Evolutionary conservation across 2,888 invertebrate genomes (phyloP), one percentile per base, ranked within the genome.

Genomic region (Spodoptera littoralis): DNA sequence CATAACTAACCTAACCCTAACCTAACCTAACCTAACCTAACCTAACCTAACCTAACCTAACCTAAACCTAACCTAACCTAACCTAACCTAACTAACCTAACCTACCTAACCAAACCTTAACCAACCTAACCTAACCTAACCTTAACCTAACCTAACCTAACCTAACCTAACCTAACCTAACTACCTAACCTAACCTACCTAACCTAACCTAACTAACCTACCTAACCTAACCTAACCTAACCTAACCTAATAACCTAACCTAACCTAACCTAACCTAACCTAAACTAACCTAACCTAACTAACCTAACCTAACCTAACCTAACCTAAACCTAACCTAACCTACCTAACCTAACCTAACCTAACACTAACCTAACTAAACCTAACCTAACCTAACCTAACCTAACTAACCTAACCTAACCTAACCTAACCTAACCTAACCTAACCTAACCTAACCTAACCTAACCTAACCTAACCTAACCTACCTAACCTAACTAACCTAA

Each of bases 61-160:
- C 70, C 70, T 68, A 70, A 74, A 22, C 46, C 24, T 24, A 46
- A 22, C 46, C 24, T 24, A 46, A 22, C 73, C 70, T 70, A 73
- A 70, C 73, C 67, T 64, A 69, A 69, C 65, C 66, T 68, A 67
- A 67, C 67, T n/a, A n/a, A n/a, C n/a, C n/a, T n/a, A n/a, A n/a
- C n/a, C n/a, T n/a, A n/a, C n/a, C n/a, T n/a, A n/a, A n/a, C n/a
- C n/a, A n/a, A n/a, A n/a, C n/a, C n/a, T n/a, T n/a, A n/a, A n/a
- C n/a, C n/a, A n/a, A n/a, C n/a, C n/a, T n/a, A n/a, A n/a, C n/a
- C n/a, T n/a, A n/a, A n/a, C n/a, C n/a, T n/a, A n/a, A n/a, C n/a
- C n/a, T n/a, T n/a, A n/a, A n/a, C n/a, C n/a, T n/a, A n/a, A n/a
- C n/a, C n/a, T n/a, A n/a, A n/a, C n/a, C n/a, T n/a, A n/a, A n/a